Evolutionary conservation across 2,113 vertebrate species (phyloP), one percentile per base, ranked within the genome.

Genomic region (Pavo muticus): DNA sequence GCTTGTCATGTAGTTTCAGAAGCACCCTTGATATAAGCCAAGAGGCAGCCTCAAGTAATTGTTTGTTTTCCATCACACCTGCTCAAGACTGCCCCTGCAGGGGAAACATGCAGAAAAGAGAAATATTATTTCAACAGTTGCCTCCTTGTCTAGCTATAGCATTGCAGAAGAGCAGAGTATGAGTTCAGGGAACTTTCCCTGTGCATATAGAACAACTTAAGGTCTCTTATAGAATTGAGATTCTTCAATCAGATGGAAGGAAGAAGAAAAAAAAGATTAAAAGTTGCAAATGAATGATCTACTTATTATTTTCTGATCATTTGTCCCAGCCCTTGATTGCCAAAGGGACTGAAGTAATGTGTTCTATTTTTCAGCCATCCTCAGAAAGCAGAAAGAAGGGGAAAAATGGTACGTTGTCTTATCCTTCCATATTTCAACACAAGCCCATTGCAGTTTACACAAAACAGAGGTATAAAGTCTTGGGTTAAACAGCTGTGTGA

Each of bases 1-100:
- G 39, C 93, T 91, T 95, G 93, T 95, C 95, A 94, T 94, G 82
- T 94, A 95, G 32, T 94, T 94, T 93, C 96, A 96, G 59, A 92
- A 90, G 71, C 91, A 94, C 87, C 29, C 92, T 83, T 86, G 94
- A 96, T 95, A 95, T 5, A 23, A 92, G 9, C 50, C 75, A 74
- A 1, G 1, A 37, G 25, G 73, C 59, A 71, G 67, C 6, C 60
- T 91, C 39, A 44, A 93, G 52, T 42, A 76, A 70, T 68, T 59
- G 81, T 61, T 93, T 94, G 59, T 90, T 89, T 84, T 91, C 70
- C 25, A 37, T 50, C 56, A 8, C 81, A 67, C 45, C 59, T 87
- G 63, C 48, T 79, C 35, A 70, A 67, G 48, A 11, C 40, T 63
- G 18, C 1, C 11, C 4, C n/a, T 50, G 19, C 24, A 10, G 4